Base-by-base conservation (phyloP, 2,113 vertebrate species). In the Vireo altiloquus region DNA sequence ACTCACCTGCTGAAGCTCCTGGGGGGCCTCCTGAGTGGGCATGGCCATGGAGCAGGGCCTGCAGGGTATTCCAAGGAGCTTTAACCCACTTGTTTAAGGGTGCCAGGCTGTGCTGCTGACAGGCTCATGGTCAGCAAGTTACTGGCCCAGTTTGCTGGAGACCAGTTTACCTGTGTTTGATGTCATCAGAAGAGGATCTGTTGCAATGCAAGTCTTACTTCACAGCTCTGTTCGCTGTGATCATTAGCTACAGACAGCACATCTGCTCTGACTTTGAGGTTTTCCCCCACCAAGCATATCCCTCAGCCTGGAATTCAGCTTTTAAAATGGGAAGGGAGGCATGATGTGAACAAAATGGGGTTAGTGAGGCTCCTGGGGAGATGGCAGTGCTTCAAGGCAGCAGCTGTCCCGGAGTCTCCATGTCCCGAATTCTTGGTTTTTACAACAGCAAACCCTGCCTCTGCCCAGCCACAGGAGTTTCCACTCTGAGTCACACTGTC, bases 381-480 rank as follows among this genome's bases (percentile, higher is more conserved):
- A 40, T 63, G 47, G 39, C 75, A 90, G 40, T 40, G 31, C 82
- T 93, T 95, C 75, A 83, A 78, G 79, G 76, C 82, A 94, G 47
- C 3, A 2, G 59, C 76, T 81, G 39, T 86, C 56, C 40, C 1
- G 4, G 75, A 77, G 68, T 68, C 60, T 94, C 49, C 23, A 4
- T 49, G 71, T 93, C 89, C 71, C 11, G 1, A 56, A n/a, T 71
- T 96, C 70, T 75, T 92, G 39, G 46, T 42, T 94, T 96, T 95
- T 65, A 54, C 22, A 91, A 61, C 44, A 94, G 70, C 70, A 87
- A 93, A 78, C 40, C 24, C 52, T 82, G 60, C 50, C 78, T n/a
- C 65, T 82, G 63, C 86, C 46, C 69, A 89, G 89, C 87, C 93
- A 94, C 95, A 94, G 66, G 88, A 94, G 93, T 97, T 97, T 95